Percentiles rank a stretch among this genome's conserved stretches.
Evolutionary conservation across 2,797 vertebrate genomes (phyloP).

Genomic region (Discoglossus pictus): DNA sequence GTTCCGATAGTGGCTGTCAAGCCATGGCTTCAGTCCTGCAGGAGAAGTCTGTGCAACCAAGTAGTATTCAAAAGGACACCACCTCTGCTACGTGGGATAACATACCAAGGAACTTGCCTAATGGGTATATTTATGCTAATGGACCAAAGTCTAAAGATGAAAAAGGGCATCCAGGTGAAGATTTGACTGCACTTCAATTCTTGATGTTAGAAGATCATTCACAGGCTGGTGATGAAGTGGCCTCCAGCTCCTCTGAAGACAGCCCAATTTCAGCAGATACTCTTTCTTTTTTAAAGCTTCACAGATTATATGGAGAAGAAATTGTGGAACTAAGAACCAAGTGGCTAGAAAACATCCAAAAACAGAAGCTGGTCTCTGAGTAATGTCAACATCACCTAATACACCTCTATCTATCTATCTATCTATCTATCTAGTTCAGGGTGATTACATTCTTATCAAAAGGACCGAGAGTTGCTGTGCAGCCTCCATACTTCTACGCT

Average conservation of each 20-base stretch:
- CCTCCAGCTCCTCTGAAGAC: constrained; percentile 49
- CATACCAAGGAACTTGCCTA: fast-evolving
- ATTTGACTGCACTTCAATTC: constrained; percentile 65
- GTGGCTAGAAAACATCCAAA: constrained; percentile 73
- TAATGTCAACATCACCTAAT: too few species aligned
- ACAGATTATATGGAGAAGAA: constrained; percentile 83
- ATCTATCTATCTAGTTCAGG: too few species aligned
- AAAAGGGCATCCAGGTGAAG: constrained; percentile 37
- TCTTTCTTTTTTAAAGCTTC: constrained; percentile 79
- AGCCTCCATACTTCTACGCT: too few species aligned
- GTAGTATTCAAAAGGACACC: constrained; percentile 68
- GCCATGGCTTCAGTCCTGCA: background rate
- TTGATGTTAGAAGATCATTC: constrained; percentile 73
- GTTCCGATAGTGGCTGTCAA: constrained; percentile 47
- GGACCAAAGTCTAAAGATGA: background rate
- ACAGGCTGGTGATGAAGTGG: constrained; percentile 31
- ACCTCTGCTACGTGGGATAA: constrained; percentile 79
- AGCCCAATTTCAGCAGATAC: constrained; percentile 64
- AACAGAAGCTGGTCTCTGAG: constrained; percentile 25
- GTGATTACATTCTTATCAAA: too few species aligned
- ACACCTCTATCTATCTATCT: too few species aligned
- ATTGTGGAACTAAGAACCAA: constrained; percentile 75
- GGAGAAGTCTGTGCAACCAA: constrained; percentile 41
- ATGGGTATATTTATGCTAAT: background rate
- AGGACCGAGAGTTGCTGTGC: too few species aligned